Evolutionary conservation across 2,888 invertebrate genomes (phyloP).

Genomic region (Himalopsyche kuldschensis): DNA sequence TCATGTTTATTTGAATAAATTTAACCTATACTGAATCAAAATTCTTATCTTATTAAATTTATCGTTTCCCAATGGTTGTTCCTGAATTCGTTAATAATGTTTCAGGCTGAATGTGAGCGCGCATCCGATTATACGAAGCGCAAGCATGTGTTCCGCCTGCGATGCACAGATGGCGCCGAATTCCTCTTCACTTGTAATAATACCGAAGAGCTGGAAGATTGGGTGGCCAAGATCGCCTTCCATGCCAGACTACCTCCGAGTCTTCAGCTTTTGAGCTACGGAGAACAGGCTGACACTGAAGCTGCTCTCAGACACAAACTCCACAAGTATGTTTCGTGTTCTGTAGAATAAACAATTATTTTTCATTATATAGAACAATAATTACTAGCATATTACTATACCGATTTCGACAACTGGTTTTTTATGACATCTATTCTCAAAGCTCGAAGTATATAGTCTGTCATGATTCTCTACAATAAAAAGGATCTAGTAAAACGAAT

Average conservation of each 20-base stretch:
- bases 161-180: conserved; percentile 88
- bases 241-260: conserved; percentile 90
- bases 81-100: conserved; percentile 43
- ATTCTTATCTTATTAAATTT: no score
- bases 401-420: no score
- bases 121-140: conserved; percentile 95
- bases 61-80: no score
- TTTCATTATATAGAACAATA: not conserved
- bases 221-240: conserved; percentile 91
- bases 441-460: no score
- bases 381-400: no score
- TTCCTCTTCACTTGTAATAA: conserved; percentile 83
- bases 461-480: no score
- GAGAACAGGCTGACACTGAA: conserved; percentile 53
- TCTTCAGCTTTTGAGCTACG: conserved; percentile 83
- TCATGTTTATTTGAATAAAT: no score
- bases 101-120: conserved; percentile 77
- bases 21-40: no score
- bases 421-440: no score
- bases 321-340: conserved; percentile 6
- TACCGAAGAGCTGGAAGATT: conserved; percentile 78
- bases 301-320: conserved; percentile 46
- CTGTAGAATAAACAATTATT: not conserved
- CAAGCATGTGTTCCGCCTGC: conserved; percentile 88
- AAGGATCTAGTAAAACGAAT: no score